phyloP scores from a whole-genome alignment of 2,113 vertebrate genomes.

The Mobula hypostoma region DNA sequence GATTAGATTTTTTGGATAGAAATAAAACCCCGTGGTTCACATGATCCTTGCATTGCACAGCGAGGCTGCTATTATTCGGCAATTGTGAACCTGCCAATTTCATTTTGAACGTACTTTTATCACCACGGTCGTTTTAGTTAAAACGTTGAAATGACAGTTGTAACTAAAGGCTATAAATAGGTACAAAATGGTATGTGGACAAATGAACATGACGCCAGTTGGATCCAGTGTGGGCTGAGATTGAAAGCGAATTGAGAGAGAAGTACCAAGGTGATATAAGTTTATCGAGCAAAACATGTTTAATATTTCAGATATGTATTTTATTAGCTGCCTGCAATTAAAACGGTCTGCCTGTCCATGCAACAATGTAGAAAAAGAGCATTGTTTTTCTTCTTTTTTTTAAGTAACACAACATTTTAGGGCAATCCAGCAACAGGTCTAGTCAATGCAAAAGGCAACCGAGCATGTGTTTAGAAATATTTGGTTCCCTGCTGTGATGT shows the following conservation, averaged over 20 bases:
- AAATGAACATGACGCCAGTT: neutral
- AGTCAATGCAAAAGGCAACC: neutral
- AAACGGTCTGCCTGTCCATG: neutral
- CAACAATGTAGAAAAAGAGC: neutral
- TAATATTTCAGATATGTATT: neutral
- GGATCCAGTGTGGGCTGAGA: neutral
- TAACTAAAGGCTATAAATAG: slow-evolving; percentile 47
- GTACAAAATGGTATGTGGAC: slow-evolving; percentile 7
- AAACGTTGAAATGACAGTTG: slow-evolving; percentile 74
- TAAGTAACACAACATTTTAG: neutral
- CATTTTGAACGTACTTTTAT: slow-evolving; percentile 65
- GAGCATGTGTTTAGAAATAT: neutral
- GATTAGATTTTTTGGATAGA: slow-evolving; percentile 52
- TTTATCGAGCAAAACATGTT: neutral
- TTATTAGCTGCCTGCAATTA: neutral
- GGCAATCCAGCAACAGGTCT: neutral
- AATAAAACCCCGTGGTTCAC: slow-evolving; percentile 61
- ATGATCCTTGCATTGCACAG: slow-evolving; percentile 53
- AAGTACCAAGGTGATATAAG: neutral
- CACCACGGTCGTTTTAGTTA: slow-evolving; percentile 67
- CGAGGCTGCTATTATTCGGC: slow-evolving; percentile 54
- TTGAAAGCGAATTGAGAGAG: neutral
- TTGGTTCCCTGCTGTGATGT: neutral
- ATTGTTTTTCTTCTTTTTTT: neutral
- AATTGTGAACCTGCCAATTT: slow-evolving; percentile 69